Percentiles rank a stretch among this genome's conserved stretches.
Conservation (phyloP, 2,888 invertebrate genomes). For the Torymus tubicola region DNA sequence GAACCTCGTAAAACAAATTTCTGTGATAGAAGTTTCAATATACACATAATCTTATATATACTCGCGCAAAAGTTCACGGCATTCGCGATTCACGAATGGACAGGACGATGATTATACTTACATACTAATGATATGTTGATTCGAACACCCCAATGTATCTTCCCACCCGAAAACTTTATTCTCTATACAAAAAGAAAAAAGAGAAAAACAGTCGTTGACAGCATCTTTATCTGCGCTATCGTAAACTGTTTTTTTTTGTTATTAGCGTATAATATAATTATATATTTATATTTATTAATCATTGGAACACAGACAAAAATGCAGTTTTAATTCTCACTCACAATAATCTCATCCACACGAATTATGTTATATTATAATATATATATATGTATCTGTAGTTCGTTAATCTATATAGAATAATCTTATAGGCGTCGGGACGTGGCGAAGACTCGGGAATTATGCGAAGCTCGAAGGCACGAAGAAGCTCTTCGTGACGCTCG, state of each 20-base stretch:
- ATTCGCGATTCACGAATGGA: slow-evolving; percentile 48
- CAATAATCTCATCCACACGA: slow-evolving; percentile 10
- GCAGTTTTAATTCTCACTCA: not conserved
- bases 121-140: slow-evolving; percentile 50
- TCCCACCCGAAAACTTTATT: not conserved
- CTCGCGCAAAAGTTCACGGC: too few species aligned
- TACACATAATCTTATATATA: too few species aligned
- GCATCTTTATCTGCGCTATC: not conserved
- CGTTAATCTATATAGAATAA: too few species aligned
- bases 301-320: too few species aligned
- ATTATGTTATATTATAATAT: not conserved
- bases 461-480: slow-evolving; percentile 32
- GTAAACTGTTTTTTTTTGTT: slow-evolving; percentile 18
- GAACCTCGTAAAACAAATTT: not conserved
- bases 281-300: too few species aligned
- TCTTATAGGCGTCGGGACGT: not conserved
- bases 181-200: slow-evolving; percentile 18
- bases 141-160: slow-evolving; percentile 9
- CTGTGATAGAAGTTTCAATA: too few species aligned
- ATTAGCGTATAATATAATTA: too few species aligned
- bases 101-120: slow-evolving; percentile 37
- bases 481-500: slow-evolving; percentile 34
- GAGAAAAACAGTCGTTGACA: slow-evolving; percentile 21
- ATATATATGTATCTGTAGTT: too few species aligned
- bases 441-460: not conserved